A percentile compares a stretch with the other conserved stretches of the same genome.
phyloP scores from a whole-genome alignment of 1,140 invertebrate genomes.

The Drosophila ogumai region DNA sequence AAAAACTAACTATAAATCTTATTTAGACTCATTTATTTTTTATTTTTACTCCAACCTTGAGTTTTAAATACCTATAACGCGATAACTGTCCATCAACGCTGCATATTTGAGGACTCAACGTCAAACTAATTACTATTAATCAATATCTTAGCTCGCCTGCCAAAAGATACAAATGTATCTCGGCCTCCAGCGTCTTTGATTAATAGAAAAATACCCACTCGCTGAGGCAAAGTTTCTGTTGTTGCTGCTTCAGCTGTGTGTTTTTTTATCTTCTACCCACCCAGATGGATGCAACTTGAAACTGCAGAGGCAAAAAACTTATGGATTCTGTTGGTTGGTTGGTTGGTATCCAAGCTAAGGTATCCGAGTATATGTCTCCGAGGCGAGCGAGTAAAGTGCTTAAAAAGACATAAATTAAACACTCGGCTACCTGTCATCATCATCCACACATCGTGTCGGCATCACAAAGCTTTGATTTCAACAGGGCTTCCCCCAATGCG shows the following conservation, averaged over 20 bases:
- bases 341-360: neutral
- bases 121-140: conserved; percentile 34
- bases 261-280: conserved; percentile 37
- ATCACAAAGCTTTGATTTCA: conserved; percentile 81
- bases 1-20: too few species aligned
- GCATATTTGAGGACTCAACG: conserved; percentile 20
- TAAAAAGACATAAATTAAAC: conserved; percentile 84
- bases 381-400: conserved; percentile 66
- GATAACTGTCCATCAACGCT: conserved; percentile 18
- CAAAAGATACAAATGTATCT: conserved; percentile 52
- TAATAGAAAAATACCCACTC: conserved; percentile 56
- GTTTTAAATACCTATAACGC: neutral
- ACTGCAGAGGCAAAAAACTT: conserved; percentile 28
- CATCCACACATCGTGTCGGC: conserved; percentile 72
- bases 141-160: conserved; percentile 26
- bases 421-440: conserved; percentile 81
- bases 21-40: too few species aligned
- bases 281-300: conserved; percentile 45
- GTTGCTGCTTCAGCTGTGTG: neutral
- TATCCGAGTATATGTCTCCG: conserved; percentile 39
- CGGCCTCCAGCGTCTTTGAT: conserved; percentile 35
- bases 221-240: conserved; percentile 27
- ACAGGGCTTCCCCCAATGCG: conserved; percentile 55
- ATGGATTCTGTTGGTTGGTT: conserved; percentile 21
- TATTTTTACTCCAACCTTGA: neutral